Evolutionary conservation across 1,140 invertebrate genomes (phyloP).

Genomic region (Thaumatotibia leucotreta): DNA sequence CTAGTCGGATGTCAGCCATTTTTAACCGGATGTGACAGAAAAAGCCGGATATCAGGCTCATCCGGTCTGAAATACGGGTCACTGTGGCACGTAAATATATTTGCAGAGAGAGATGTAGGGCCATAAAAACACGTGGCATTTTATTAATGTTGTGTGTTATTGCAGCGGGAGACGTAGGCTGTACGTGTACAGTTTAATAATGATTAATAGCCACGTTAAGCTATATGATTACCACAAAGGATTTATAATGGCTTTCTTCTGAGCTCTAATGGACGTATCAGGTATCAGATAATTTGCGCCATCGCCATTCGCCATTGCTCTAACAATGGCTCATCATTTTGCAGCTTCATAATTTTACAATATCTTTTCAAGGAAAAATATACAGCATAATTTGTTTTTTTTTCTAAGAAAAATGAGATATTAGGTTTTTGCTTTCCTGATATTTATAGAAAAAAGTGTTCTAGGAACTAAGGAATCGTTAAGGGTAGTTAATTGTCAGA

Average conservation of each 20-base stretch:
- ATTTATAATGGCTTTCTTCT: neutral
- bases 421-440: too few species aligned
- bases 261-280: neutral
- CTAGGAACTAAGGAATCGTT: too few species aligned
- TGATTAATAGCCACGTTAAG: neutral
- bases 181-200: neutral
- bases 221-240: neutral
- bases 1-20: neutral
- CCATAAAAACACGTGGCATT: neutral
- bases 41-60: slow-evolving; percentile 10
- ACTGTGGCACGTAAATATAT: neutral
- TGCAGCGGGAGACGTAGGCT: too few species aligned
- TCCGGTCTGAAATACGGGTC: neutral
- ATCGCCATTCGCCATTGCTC: neutral
- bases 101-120: neutral
- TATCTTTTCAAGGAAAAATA: too few species aligned
- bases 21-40: neutral
- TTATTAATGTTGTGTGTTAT: neutral
- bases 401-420: too few species aligned
- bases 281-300: neutral
- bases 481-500: too few species aligned
- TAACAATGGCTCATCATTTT: neutral
- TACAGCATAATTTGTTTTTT: too few species aligned
- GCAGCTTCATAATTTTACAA: neutral
- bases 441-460: too few species aligned